Percentiles rank a stretch among this genome's conserved stretches.
Conservation (phyloP, 2,113 vertebrate species). For the Neotoma lepida region DNA sequence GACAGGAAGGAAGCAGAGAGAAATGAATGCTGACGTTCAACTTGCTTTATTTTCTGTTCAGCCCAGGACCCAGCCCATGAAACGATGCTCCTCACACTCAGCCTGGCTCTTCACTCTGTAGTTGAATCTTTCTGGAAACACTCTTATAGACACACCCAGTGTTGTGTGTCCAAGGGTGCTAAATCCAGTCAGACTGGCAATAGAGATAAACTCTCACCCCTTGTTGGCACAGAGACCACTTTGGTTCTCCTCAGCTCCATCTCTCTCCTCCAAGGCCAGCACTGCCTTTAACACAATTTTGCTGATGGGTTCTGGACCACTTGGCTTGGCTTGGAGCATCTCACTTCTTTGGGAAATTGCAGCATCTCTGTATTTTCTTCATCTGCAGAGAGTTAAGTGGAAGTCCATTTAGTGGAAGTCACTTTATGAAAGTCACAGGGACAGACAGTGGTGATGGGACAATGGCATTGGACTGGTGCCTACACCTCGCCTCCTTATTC, state of each 20-base stretch:
- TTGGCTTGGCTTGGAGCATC: not conserved
- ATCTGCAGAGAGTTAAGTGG: not conserved
- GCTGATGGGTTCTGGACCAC: not conserved
- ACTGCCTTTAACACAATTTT: not conserved
- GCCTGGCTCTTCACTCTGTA: not conserved
- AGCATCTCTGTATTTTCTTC: not conserved
- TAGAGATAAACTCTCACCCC: not conserved
- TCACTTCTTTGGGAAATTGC: not conserved
- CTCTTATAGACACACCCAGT: not conserved
- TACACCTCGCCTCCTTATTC: accelerated
- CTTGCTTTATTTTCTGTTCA: not conserved
- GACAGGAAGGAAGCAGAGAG: not conserved
- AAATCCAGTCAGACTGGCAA: not conserved
- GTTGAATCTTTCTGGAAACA: not conserved
- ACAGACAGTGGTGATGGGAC: too few species aligned
- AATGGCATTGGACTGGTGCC: not conserved
- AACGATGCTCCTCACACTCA: not conserved
- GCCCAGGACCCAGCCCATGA: not conserved
- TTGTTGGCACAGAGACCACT: not conserved
- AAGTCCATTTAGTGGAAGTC: too few species aligned
- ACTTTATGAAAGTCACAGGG: not conserved
- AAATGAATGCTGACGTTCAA: not conserved
- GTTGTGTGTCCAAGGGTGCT: not conserved
- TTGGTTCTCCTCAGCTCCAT: not conserved
- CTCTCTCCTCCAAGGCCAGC: not conserved